Evolutionary conservation across 2,888 invertebrate genomes (phyloP).

Genomic region (Patella depressa): DNA sequence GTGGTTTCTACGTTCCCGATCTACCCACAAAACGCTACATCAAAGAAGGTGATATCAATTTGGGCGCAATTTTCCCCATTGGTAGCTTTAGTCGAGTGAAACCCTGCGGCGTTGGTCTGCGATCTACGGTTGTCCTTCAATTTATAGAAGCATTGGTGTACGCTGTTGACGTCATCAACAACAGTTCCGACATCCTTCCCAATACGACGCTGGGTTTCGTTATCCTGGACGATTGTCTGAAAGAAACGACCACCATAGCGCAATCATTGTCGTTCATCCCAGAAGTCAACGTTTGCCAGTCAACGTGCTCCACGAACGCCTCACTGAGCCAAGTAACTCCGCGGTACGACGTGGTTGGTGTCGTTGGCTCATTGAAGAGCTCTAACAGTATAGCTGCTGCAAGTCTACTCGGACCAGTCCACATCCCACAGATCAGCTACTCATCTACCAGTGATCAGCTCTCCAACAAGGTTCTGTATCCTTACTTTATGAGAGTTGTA

Average conservation of each 20-base stretch:
- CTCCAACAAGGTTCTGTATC: slow-evolving; percentile 45
- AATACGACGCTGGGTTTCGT: slow-evolving; percentile 47
- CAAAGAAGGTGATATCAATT: slow-evolving; percentile 45
- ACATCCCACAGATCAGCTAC: slow-evolving; percentile 49
- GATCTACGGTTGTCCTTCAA: slow-evolving; percentile 45
- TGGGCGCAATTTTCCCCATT: slow-evolving; percentile 49
- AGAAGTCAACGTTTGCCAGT: neutral
- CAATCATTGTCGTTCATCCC: slow-evolving; percentile 52
- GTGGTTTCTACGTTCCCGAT: slow-evolving; percentile 27
- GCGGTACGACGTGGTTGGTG: slow-evolving; percentile 44
- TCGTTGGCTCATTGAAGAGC: slow-evolving; percentile 47
- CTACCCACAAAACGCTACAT: slow-evolving; percentile 36
- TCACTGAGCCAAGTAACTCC: slow-evolving; percentile 2
- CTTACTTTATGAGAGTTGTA: slow-evolving; percentile 56
- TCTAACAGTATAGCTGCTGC: slow-evolving; percentile 46
- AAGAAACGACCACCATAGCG: slow-evolving; percentile 44
- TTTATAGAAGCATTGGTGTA: slow-evolving; percentile 50
- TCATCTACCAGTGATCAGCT: slow-evolving; percentile 49
- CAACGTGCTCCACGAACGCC: slow-evolving; percentile 12
- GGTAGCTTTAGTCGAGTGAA: slow-evolving; percentile 25
- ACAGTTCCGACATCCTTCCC: slow-evolving; percentile 37
- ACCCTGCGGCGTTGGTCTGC: slow-evolving; percentile 38
- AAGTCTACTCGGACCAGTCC: slow-evolving; percentile 40
- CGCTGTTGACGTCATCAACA: slow-evolving; percentile 48
- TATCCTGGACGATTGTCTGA: slow-evolving; percentile 55